Base-by-base conservation (phyloP, 2,797 vertebrate genomes). In the Pipistrellus nathusii region DNA sequence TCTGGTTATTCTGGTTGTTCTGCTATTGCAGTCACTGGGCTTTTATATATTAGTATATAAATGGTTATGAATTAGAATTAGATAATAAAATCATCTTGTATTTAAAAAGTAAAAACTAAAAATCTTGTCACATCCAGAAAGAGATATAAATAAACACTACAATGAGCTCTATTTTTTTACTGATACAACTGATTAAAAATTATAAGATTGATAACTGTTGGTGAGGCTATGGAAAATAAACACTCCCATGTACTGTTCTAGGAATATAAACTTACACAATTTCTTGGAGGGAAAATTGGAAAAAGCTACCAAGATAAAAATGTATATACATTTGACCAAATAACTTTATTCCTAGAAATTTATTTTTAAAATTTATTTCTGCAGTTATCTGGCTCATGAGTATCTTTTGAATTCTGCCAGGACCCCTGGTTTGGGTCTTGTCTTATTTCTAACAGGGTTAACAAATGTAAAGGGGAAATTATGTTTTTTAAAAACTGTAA, bases 231-330 rank as follows among this genome's bases (percentile, higher is more conserved):
- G 20, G n/a, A 76, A 93, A 66, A 72, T 41, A 13, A 66, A 76
- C 32, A 77, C 5, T 77, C 15, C 5, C 6, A 64, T 17, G n/a
- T 32, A 87, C 46, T 55, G 12, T 15, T n/a, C 32, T 71, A 5
- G 78, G 38, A 48, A 13, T n/a, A 3, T 62, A 91, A 84, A 84
- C 4, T 76, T 72, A 72, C 13, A 90, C 21, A 27, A 72, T 32
- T 90, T 71, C 46, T 91, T 53, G n/a, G 59, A 73, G 13, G 35
- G 20, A 14, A 57, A 91, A 75, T 14, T 51, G 21, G 32, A 9
- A 68, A 93, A 93, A 91, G 64, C 13, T 73, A 92, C 27, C 5
- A 69, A 84, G 84, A 72, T 55, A n/a, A 75, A 53, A 72, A 72
- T 46, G 27, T 30, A 88, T 13, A 62, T 62, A 87, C 23, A 88